Evolutionary conservation across 1,140 invertebrate genomes (phyloP).

Genomic region (Drosophila repletoides): DNA sequence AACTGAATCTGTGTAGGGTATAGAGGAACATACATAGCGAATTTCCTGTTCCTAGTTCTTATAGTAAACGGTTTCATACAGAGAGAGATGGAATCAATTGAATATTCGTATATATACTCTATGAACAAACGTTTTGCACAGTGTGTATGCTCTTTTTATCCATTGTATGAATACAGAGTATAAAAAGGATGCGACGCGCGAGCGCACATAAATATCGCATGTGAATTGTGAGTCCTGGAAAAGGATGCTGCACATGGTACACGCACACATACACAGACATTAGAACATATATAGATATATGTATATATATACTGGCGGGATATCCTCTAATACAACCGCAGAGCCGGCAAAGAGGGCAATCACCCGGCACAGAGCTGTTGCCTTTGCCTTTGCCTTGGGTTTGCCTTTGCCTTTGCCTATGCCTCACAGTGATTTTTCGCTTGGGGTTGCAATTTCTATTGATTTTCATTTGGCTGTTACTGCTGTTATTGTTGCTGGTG

Average conservation of each 20-base stretch:
- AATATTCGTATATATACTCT: no score
- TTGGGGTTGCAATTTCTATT: slow-evolving; percentile 76
- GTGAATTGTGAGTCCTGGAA: slow-evolving; percentile 17
- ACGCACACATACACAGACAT: slow-evolving; percentile 19
- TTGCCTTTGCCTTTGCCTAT: slow-evolving; percentile 1
- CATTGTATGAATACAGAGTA: no score
- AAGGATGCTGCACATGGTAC: slow-evolving; percentile 40
- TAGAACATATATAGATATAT: slow-evolving; percentile 2
- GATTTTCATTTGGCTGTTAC: slow-evolving; percentile 62
- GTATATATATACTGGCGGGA: slow-evolving; percentile 38
- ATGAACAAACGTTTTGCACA: no score
- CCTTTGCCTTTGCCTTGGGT: slow-evolving; percentile 30
- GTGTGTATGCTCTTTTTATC: no score
- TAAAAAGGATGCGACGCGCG: slow-evolving; percentile 74
- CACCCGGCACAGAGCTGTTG: slow-evolving; percentile 55
- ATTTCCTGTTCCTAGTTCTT: no score
- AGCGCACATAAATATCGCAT: slow-evolving; percentile 71
- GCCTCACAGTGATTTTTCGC: slow-evolving; percentile 42
- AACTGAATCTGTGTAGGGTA: no score
- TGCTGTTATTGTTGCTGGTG: not conserved
- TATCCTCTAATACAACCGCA: slow-evolving; percentile 47
- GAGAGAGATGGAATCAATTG: no score
- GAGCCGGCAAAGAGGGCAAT: slow-evolving; percentile 75
- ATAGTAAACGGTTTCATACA: no score
- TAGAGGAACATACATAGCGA: no score